Conservation (phyloP, 2,888 invertebrate species). For the Melieria omissa region DNA sequence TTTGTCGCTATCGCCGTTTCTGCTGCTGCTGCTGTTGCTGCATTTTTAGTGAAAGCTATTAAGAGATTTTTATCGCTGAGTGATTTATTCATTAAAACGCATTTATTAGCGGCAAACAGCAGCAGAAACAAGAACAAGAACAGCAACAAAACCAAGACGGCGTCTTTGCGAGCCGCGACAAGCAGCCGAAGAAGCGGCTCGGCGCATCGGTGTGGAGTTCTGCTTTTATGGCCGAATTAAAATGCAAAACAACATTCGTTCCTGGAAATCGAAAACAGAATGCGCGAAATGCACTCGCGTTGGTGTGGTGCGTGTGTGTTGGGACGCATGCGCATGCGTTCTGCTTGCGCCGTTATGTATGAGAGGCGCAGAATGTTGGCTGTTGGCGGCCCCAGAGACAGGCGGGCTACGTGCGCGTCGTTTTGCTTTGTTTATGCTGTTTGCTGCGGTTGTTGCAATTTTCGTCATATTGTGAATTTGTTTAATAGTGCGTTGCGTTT, state of each 20-base stretch:
- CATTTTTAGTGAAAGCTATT: conserved; percentile 47
- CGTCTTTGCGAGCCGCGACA: neutral
- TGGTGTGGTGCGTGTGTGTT: neutral
- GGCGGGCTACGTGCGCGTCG: too few species aligned
- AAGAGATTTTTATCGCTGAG: conserved; percentile 66
- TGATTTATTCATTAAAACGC: conserved; percentile 67
- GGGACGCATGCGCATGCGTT: neutral
- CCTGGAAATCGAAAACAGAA: conserved; percentile 53
- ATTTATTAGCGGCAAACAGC: conserved; percentile 63
- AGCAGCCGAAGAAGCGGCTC: neutral
- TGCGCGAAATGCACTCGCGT: conserved; percentile 40
- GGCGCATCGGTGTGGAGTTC: too few species aligned
- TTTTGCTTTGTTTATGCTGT: neutral
- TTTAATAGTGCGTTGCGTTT: conserved; percentile 46
- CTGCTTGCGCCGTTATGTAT: too few species aligned
- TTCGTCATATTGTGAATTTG: conserved; percentile 47
- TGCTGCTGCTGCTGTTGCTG: too few species aligned
- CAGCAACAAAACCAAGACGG: neutral
- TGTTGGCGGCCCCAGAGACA: too few species aligned
- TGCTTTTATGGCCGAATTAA: conserved; percentile 36
- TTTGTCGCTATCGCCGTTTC: too few species aligned
- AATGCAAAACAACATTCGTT: conserved; percentile 59
- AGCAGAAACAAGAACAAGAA: neutral
- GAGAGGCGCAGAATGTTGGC: too few species aligned
- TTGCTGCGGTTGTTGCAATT: conserved; percentile 28